phyloP scores from a whole-genome alignment of 2,888 invertebrate genomes.

The Hydriomena furcata region DNA sequence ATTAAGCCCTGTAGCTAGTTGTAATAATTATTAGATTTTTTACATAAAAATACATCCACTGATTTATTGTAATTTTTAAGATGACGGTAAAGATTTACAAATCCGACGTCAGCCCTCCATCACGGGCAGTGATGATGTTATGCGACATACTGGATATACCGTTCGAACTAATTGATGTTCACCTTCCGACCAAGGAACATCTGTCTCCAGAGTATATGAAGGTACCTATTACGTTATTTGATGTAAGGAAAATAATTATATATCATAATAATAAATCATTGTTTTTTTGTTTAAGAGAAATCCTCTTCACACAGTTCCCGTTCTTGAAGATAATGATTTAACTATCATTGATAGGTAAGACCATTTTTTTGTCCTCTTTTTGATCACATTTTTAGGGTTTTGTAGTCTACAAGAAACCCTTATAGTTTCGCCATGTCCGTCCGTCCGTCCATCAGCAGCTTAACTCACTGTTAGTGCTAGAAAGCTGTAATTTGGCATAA shows the following conservation, averaged over 20 bases:
- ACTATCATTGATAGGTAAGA: conserved; percentile 60
- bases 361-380: background rate
- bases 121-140: conserved; percentile 56
- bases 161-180: conserved; percentile 47
- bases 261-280: too few species aligned
- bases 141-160: conserved; percentile 51
- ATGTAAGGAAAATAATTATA: too few species aligned
- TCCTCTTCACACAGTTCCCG: conserved; percentile 81
- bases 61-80: conserved; percentile 32
- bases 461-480: too few species aligned
- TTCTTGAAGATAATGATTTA: conserved; percentile 79
- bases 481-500: too few species aligned
- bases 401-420: too few species aligned
- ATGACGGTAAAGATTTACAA: conserved; percentile 59
- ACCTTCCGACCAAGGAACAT: conserved; percentile 56
- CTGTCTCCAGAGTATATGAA: conserved; percentile 62
- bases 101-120: conserved; percentile 55
- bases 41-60: too few species aligned
- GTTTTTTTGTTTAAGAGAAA: conserved; percentile 80
- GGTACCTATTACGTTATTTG: too few species aligned
- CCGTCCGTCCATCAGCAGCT: too few species aligned
- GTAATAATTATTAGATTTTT: too few species aligned
- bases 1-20: too few species aligned
- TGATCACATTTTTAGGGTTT: too few species aligned
- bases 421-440: too few species aligned